These are phyloP conservation scores for Crambe crambe DNA, from an alignment of 37 sponge, comb jelly and placozoan genomes.

Conservation along the genomic window DNA sequence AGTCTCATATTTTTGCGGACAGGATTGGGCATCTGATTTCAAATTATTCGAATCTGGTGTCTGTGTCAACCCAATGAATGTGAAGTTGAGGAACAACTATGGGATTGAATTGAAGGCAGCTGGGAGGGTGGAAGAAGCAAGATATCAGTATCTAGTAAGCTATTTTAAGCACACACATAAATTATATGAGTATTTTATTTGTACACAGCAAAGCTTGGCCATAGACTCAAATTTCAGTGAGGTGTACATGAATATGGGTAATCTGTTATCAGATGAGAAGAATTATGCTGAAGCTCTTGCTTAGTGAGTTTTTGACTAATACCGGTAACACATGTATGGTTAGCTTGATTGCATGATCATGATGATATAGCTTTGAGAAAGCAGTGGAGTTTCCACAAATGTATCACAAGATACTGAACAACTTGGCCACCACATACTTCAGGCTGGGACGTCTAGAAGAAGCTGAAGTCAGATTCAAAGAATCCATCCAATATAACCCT, in stretches of 20 bases:
- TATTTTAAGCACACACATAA: neutral
- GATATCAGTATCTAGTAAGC: constrained; percentile 50
- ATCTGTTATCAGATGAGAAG: constrained; percentile 72
- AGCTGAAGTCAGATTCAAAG: constrained; percentile 67
- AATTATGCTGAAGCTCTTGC: constrained; percentile 47
- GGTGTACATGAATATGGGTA: constrained; percentile 86
- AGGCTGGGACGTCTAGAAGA: constrained; percentile 60
- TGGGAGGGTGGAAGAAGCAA: constrained; percentile 61
- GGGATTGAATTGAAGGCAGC: constrained; percentile 76
- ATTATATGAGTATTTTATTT: neutral
- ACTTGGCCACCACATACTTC: constrained; percentile 82
- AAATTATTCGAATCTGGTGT: constrained; percentile 81
- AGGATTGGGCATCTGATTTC: constrained; percentile 88
- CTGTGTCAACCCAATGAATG: constrained; percentile 70
- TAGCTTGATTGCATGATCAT: too few species aligned
- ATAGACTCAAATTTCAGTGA: constrained; percentile 84
- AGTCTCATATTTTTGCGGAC: neutral
- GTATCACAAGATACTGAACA: constrained; percentile 81
- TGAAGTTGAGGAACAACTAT: constrained; percentile 89
- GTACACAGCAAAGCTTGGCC: constrained; percentile 46
- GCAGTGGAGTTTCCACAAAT: constrained; percentile 56
- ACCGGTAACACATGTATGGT: too few species aligned
- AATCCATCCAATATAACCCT: constrained; percentile 52
- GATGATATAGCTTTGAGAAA: constrained; percentile 58
- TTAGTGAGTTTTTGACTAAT: constrained; percentile 27